Base-by-base conservation (phyloP, 2,113 vertebrate genomes). In the Halcyon malimbica region DNA sequence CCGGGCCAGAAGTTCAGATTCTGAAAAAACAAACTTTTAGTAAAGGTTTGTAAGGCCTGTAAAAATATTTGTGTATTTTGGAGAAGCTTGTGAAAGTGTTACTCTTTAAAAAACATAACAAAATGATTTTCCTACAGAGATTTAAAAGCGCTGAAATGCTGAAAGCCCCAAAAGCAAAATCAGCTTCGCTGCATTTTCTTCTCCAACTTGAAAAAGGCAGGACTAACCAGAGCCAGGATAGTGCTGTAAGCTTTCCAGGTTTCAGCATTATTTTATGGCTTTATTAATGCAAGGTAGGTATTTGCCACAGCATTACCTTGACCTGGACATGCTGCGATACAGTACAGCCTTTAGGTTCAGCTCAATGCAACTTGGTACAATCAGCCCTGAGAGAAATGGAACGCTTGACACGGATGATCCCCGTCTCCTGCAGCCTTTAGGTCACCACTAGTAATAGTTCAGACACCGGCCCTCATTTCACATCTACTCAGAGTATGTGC, bases 381-480 rank as follows among this genome's bases (percentile, higher is more conserved):
- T 2, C 4, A 1, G 9, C 48, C 17, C 0, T 10, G 42, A 60
- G 53, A 60, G 21, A 51, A 77, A 50, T 2, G 1, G 8, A 80
- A 57, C 35, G 11, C 8, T n/a, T 33, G 25, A n/a, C 25, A 24
- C 4, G 0, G 0, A 21, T 5, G 25, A 64, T 6, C 19, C 3
- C 0, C 20, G 14, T 14, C 39, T 68, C 46, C 29, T 51, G 25
- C n/a, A 65, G 77, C 60, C 51, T 37, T 87, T 23, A 41, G 28
- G 20, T 42, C 53, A 76, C 20, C 29, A 13, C 20, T 0, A 70
- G 75, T 51, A 42, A 35, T 2, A 39, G 51, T 10, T 87, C 48
- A 35, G 65, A 54, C 46, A 17, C 0, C 0, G 1, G 23, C 68
- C 74, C 16, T 54, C 42, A n/a, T 59, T 60, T 82, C 50, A 51